phyloP scores from a whole-genome alignment of 2,113 vertebrate genomes.

The Rhinopithecus roxellana region DNA sequence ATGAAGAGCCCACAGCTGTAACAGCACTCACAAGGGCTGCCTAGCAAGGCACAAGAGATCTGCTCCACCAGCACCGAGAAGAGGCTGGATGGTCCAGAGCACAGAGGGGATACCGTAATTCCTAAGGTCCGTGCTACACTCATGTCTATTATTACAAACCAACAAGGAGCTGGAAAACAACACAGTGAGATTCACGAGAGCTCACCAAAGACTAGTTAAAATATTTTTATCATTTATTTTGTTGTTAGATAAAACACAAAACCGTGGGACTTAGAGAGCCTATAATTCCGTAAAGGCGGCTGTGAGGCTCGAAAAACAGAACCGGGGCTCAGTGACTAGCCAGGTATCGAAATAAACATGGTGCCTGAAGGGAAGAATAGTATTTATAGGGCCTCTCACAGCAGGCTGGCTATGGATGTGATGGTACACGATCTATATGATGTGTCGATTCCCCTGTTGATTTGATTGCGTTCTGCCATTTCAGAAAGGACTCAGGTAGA shows the following conservation, averaged over 20 bases:
- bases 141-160: background rate
- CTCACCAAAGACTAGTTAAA: background rate
- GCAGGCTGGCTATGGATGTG: fast-evolving
- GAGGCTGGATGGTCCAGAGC: no score
- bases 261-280: background rate
- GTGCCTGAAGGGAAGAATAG: fast-evolving
- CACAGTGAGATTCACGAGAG: background rate
- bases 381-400: background rate
- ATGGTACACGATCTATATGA: fast-evolving
- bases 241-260: background rate
- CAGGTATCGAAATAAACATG: background rate
- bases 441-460: background rate
- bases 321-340: background rate
- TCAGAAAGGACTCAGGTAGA: background rate
- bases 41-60: background rate
- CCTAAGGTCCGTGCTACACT: fast-evolving
- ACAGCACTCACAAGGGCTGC: background rate
- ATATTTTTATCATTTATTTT: background rate
- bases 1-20: no score
- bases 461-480: background rate
- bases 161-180: background rate
- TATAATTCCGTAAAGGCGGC: background rate
- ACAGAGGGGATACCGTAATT: background rate
- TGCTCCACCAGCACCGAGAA: fast-evolving
- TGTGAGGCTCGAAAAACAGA: background rate